Base-by-base conservation (phyloP, 2,113 vertebrate genomes). In the Passer montanus region DNA sequence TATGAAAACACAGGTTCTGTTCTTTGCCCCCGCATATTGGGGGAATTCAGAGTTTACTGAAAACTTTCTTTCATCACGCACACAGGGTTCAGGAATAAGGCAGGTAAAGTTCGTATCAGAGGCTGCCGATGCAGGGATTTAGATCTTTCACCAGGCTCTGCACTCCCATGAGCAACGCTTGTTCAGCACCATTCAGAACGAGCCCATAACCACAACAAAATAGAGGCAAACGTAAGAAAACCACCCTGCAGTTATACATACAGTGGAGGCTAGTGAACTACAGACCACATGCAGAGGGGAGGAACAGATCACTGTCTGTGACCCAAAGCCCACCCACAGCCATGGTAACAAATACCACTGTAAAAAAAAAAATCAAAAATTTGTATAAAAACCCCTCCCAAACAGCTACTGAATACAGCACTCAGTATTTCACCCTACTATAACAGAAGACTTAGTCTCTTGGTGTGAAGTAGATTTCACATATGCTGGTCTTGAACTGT, bases 281-380 rank as follows among this genome's bases (percentile, higher is more conserved):
- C n/a, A 47, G 47, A 76, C 16, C 62, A 56, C 52, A 75, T 31
- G 62, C 18, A 69, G 37, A 87, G 28, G 26, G 39, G 15, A 95
- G 27, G 21, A 82, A 91, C 23, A 91, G 53, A 88, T 73, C 22
- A 66, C 37, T 67, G 41, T 4, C 2, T 19, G 37, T 41, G 82
- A 76, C 66, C n/a, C 46, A 91, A 89, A 88, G 78, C 75, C 81
- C 81, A 93, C 72, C 78, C 75, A 92, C 72, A 84, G 44, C 33
- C 43, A 49, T 1, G 70, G 11, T 26, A 80, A 53, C 2, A 7
- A 92, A 70, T 20, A 26, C 7, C 0, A 1, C 22, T 22, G 13
- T 5, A 13, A 35, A 69, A 39, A 11, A 43, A 55, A 21, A 19
- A 46, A 11, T 22, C 6, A 18, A 35, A 33, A 49, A 23, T 15